These are phyloP conservation scores for Uloborus plumipes DNA, from an alignment of 2,888 invertebrate species.

Conservation along the genomic window DNA sequence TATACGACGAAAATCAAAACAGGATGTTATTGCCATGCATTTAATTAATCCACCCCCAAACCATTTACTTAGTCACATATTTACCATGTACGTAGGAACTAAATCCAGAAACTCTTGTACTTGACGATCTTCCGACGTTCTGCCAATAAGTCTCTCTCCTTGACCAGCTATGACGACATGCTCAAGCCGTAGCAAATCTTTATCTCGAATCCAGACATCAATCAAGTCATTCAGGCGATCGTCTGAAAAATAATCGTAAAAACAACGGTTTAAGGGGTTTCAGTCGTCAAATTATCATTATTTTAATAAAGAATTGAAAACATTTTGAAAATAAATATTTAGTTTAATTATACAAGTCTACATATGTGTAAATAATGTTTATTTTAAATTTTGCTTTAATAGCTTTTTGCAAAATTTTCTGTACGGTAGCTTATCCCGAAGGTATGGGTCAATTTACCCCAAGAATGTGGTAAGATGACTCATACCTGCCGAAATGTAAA, in stretches of 20 bases:
- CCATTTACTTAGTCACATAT: neutral
- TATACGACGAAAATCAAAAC: no score
- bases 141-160: constrained; percentile 77
- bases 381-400: neutral
- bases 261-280: no score
- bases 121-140: constrained; percentile 86
- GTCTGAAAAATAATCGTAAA: constrained; percentile 2
- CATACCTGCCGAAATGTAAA: no score
- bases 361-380: neutral
- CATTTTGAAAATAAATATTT: no score
- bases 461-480: no score
- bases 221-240: constrained; percentile 67
- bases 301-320: no score
- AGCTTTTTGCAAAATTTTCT: no score
- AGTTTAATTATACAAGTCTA: neutral
- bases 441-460: no score
- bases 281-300: no score
- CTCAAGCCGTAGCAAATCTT: constrained; percentile 67
- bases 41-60: neutral
- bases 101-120: constrained; percentile 76
- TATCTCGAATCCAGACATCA: constrained; percentile 67
- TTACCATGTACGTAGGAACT: constrained; percentile 69
- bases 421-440: no score
- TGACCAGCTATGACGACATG: constrained; percentile 69
- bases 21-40: no score